These are phyloP conservation scores for Argya squamiceps DNA, from an alignment of 2,797 vertebrate species.

Conservation along the genomic window DNA sequence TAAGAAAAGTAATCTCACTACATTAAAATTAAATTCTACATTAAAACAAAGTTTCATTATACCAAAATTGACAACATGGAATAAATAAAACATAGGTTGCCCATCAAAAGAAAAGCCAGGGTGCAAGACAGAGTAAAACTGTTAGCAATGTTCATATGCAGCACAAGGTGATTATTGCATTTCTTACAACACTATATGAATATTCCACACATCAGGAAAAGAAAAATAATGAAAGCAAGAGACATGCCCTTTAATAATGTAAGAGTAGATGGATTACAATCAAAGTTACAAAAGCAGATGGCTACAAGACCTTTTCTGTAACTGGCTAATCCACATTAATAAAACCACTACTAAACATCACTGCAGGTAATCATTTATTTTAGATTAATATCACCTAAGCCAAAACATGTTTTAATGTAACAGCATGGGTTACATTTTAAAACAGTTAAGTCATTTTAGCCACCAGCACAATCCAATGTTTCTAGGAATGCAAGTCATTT, in stretches of 20 bases:
- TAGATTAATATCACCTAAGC: neutral
- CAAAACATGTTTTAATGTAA: neutral
- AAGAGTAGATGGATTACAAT: neutral
- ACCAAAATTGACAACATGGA: neutral
- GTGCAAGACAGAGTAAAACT: neutral
- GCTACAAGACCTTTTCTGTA: neutral
- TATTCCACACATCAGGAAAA: neutral
- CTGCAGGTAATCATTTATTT: neutral
- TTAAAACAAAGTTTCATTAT: neutral
- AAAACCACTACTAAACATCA: neutral
- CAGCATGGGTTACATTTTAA: neutral
- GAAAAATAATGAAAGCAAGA: neutral
- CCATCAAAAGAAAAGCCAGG: neutral
- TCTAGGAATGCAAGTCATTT: conserved; percentile 52
- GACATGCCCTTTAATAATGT: neutral
- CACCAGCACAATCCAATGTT: neutral
- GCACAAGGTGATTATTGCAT: neutral
- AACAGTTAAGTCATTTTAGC: neutral
- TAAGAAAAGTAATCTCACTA: neutral
- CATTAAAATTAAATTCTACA: neutral
- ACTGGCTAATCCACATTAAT: neutral
- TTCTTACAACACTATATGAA: neutral
- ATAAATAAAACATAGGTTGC: neutral
- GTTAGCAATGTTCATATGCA: neutral
- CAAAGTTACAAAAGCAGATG: neutral